A percentile compares a stretch with the other conserved stretches of the same genome.
phyloP scores from a whole-genome alignment of 2,888 invertebrate species.

The Liopterus haemorrhoidalis region DNA sequence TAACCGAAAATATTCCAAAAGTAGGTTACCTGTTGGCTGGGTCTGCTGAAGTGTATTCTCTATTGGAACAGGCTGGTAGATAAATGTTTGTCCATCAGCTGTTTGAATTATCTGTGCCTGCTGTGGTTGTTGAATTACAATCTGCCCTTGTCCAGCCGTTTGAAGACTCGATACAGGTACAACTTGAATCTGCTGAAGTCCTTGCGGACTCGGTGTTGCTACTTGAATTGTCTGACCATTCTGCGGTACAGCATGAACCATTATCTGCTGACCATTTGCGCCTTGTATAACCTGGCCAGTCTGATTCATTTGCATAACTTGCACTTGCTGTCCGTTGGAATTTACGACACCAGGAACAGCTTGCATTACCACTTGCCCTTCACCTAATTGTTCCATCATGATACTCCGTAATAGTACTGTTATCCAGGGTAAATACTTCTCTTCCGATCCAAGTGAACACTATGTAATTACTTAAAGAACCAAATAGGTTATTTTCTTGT shows the following conservation, averaged over 20 bases:
- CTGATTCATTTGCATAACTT: constrained; percentile 53
- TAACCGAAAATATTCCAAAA: not conserved
- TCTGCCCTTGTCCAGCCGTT: constrained; percentile 51
- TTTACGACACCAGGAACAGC: constrained; percentile 44
- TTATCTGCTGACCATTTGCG: constrained; percentile 64
- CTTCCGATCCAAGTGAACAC: too few relatives aligned
- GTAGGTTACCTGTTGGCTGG: constrained; percentile 51
- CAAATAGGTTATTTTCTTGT: too few relatives aligned
- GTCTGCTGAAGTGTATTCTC: constrained; percentile 53
- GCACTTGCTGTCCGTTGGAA: constrained; percentile 56
- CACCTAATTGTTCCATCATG: constrained; percentile 58
- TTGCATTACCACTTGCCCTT: constrained; percentile 59
- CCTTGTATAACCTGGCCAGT: constrained; percentile 60
- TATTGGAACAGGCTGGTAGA: constrained; percentile 73
- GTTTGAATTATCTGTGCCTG: constrained; percentile 82
- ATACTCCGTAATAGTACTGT: constrained; percentile 5
- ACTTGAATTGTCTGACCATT: constrained; percentile 57
- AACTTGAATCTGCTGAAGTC: constrained; percentile 66
- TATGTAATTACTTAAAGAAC: too few relatives aligned
- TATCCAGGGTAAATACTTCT: constrained; percentile 1
- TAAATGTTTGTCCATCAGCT: constrained; percentile 86
- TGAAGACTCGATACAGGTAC: constrained; percentile 64
- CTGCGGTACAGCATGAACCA: constrained; percentile 62
- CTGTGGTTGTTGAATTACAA: constrained; percentile 57
- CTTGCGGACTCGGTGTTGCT: constrained; percentile 57